Conservation (phyloP, 2,888 invertebrate genomes). For the Baccha elongata region DNA sequence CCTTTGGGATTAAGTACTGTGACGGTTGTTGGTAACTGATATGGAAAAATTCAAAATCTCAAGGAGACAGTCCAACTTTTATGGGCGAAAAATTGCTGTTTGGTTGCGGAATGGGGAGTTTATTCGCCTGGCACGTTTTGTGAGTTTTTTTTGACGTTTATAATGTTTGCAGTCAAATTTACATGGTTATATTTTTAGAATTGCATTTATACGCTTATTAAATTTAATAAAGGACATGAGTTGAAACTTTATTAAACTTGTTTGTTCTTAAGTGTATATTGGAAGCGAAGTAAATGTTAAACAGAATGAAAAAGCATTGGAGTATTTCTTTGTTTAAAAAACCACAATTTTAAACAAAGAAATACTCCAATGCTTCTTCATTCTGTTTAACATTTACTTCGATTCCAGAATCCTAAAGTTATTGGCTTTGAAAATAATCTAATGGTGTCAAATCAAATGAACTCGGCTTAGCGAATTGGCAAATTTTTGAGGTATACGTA, state of each 20-base stretch:
- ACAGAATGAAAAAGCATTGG: too few species aligned
- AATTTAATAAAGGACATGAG: neutral
- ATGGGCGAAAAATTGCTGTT: slow-evolving; percentile 31
- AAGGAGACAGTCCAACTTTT: slow-evolving; percentile 24
- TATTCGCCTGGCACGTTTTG: slow-evolving; percentile 19
- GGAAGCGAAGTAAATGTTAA: too few species aligned
- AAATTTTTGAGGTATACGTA: too few species aligned
- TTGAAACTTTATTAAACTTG: neutral
- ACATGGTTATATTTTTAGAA: slow-evolving; percentile 14
- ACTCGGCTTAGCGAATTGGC: too few species aligned
- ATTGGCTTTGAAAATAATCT: too few species aligned
- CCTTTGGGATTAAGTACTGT: slow-evolving; percentile 50
- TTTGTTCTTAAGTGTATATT: neutral
- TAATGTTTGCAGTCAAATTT: slow-evolving; percentile 20
- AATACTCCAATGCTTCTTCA: too few species aligned
- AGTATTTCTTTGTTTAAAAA: too few species aligned
- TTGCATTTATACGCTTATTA: slow-evolving; percentile 1
- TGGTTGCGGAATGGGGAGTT: too few species aligned
- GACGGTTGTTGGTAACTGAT: slow-evolving; percentile 55
- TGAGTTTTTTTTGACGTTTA: neutral
- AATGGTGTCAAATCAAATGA: too few species aligned
- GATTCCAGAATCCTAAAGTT: too few species aligned
- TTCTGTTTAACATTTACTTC: too few species aligned
- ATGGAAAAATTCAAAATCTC: slow-evolving; percentile 40
- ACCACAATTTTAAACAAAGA: too few species aligned